These are phyloP conservation scores for Zoanthus sansibaricus DNA, from an alignment of 92 coral and sea anemone species.

Conservation along the genomic window DNA sequence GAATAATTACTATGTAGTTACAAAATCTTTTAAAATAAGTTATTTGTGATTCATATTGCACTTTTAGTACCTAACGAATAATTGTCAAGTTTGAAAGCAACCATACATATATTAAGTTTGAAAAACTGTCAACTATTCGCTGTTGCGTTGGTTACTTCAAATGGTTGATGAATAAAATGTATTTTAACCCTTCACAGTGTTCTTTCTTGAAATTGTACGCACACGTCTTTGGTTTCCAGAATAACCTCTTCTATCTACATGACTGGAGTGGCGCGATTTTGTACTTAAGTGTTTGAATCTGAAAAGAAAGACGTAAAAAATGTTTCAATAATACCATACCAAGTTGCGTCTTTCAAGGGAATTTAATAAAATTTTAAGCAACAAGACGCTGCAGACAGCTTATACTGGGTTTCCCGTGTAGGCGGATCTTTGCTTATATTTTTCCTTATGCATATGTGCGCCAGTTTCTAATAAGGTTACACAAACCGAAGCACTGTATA, in stretches of 20 bases:
- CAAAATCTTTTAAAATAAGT: constrained; percentile 19
- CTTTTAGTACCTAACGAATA: neutral
- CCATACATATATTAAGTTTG: neutral
- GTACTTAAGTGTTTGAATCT: neutral
- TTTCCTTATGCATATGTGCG: no score
- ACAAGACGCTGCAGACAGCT: neutral
- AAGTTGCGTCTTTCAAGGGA: neutral
- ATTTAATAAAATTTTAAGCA: neutral
- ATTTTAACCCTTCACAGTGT: neutral
- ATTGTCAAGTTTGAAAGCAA: neutral
- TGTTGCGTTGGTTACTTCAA: neutral
- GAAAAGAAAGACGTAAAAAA: neutral
- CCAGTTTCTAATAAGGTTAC: no score
- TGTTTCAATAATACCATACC: neutral
- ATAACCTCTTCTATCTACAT: neutral
- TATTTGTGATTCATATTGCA: neutral
- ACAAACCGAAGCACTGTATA: no score
- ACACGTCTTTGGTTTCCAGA: neutral
- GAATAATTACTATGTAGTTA: neutral
- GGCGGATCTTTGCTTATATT: no score
- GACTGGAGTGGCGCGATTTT: no score
- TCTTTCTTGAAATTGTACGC: neutral
- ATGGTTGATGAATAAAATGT: neutral
- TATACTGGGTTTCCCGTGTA: neutral
- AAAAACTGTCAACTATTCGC: no score